Base-by-base conservation (phyloP, 2,888 invertebrate genomes). In the Caenorhabditis virilis region DNA sequence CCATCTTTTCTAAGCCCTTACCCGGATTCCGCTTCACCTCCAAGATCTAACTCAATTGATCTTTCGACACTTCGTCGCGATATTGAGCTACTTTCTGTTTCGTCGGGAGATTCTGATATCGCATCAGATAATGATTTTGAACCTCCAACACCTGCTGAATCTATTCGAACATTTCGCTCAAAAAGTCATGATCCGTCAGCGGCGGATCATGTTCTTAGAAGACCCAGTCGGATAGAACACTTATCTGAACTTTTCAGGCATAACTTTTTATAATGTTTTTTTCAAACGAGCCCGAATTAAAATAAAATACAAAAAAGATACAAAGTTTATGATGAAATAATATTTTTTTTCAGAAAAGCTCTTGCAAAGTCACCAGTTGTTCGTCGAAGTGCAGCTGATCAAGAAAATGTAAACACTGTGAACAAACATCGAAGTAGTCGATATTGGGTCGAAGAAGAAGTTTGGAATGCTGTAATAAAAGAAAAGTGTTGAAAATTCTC, bases 331-430 rank as follows among this genome's bases (percentile, higher is more conserved):
- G 26, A 45, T 13, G 13, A 39, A 9, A 23, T 13, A 23, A 42
- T 5, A 42, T 23, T 9, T 42, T 18, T 20, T 42, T 82, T 62
- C 69, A 82, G 82, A 67, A 82, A 78, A 66, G 82, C 82, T 6
- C 60, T 82, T 38, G 79, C 82, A 11, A 82, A 82, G 54, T 80
- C 79, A 26, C 82, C 82, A 15, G 79, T 82, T 7, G 78, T 80
- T n/a, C 69, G 79, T 36, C 49, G 79, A n/a, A 76, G 80, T 15
- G 79, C 80, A 5, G 79, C 71, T n/a, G 71, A 81, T 58, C 76
- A 79, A 45, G 79, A 78, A 35, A 73, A 73, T 20, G 61, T 63
- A 16, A 72, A 72, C 47, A 58, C 72, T 6, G 70, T 76, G 33
- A 76, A 76, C 59, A 82, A 82, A 54, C 82, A 82, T 61, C 59